These are phyloP conservation scores for Drosophila vallismaia DNA, from an alignment of 2,888 invertebrate species.

Conservation along the genomic window DNA sequence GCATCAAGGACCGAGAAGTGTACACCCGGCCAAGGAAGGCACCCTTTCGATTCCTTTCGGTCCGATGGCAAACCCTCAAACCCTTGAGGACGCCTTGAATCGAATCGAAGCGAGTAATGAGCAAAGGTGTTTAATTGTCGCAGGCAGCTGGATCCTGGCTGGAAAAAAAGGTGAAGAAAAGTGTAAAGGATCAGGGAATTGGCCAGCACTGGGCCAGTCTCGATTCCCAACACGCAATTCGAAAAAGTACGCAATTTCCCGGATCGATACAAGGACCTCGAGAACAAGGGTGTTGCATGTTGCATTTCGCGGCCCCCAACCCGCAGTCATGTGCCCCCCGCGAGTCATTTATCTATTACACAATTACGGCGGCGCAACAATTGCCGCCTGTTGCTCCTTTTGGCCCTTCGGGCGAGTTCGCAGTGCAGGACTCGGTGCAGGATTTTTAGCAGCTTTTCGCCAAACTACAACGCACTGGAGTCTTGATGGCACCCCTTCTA, in stretches of 20 bases:
- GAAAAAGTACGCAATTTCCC: background rate
- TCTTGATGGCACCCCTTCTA: no score
- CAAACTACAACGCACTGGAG: slow-evolving; percentile 6
- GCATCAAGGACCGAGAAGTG: slow-evolving; percentile 1
- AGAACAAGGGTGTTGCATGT: no score
- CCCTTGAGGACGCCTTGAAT: slow-evolving; percentile 29
- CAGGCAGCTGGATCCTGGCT: background rate
- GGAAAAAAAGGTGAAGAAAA: no score
- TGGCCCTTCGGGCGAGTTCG: slow-evolving; percentile 33
- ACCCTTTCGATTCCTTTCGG: slow-evolving; percentile 7
- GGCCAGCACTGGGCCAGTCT: background rate
- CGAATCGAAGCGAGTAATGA: slow-evolving; percentile 54
- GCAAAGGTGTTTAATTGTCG: slow-evolving; percentile 76
- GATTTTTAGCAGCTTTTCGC: slow-evolving; percentile 11
- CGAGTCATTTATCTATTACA: slow-evolving; percentile 75
- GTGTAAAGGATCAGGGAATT: no score
- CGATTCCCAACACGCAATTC: background rate
- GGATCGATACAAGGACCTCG: no score
- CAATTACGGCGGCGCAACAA: slow-evolving; percentile 63
- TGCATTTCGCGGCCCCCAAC: slow-evolving; percentile 16
- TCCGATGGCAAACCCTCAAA: slow-evolving; percentile 55
- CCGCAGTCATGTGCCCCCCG: slow-evolving; percentile 64
- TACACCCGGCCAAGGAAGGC: slow-evolving; percentile 16
- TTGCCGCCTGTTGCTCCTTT: slow-evolving; percentile 57
- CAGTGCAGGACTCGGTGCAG: slow-evolving; percentile 30